Conservation (phyloP, 2,113 vertebrate genomes). For the Strix uralensis region DNA sequence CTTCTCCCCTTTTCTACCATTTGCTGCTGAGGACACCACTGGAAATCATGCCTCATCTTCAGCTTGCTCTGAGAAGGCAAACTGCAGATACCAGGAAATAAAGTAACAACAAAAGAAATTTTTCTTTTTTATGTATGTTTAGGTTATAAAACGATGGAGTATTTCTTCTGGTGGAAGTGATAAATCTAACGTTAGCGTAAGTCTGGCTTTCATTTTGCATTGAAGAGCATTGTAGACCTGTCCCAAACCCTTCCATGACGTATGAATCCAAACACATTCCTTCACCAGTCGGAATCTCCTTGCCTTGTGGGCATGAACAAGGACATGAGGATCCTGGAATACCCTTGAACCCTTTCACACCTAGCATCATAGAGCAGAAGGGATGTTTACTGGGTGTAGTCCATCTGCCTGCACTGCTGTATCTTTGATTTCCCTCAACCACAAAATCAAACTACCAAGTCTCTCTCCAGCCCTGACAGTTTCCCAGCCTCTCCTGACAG, state of each 20-base stretch:
- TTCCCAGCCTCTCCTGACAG: not conserved
- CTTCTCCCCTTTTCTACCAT: not conserved
- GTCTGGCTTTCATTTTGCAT: not conserved
- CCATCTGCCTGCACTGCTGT: not conserved
- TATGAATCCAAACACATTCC: not conserved
- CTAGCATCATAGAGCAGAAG: not conserved
- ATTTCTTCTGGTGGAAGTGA: constrained; percentile 85
- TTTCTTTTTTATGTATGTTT: constrained; percentile 33
- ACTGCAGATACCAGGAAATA: not conserved
- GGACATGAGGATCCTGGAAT: not conserved
- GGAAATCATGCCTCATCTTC: not conserved
- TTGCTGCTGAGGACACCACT: not conserved
- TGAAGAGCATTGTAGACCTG: not conserved
- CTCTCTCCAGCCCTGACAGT: not conserved
- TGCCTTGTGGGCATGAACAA: not conserved
- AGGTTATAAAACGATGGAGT: constrained; percentile 84
- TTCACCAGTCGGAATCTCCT: not conserved
- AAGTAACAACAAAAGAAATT: not conserved
- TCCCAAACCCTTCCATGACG: not conserved
- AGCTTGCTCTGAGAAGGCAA: not conserved
- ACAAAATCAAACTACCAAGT: not conserved
- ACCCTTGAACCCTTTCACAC: not conserved
- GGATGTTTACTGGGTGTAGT: not conserved
- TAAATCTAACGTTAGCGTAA: constrained; percentile 84
- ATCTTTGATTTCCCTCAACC: not conserved